Evolutionary conservation across 1,140 invertebrate species (phyloP).

Genomic region (Drosophila obscura): DNA sequence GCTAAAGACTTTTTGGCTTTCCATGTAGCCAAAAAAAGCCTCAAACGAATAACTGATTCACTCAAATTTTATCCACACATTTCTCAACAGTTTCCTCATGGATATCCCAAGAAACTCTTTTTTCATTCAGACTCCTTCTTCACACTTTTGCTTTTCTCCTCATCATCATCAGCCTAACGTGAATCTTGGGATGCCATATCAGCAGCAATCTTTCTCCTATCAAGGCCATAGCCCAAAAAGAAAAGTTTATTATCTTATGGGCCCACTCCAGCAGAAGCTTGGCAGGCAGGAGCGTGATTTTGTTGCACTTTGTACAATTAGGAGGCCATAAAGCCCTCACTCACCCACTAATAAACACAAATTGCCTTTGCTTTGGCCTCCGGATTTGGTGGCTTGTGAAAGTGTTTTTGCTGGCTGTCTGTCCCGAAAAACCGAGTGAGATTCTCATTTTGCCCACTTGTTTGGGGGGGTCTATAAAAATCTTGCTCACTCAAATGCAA

Average conservation of each 20-base stretch:
- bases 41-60: too few relatives aligned
- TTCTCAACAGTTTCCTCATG: too few relatives aligned
- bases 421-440: slow-evolving; percentile 8
- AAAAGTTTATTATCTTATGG: slow-evolving; percentile 31
- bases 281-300: slow-evolving; percentile 42
- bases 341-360: slow-evolving; percentile 53
- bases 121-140: too few relatives aligned
- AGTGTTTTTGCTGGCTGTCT: slow-evolving; percentile 11
- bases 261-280: slow-evolving; percentile 19
- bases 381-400: slow-evolving; percentile 34
- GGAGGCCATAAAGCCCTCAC: slow-evolving; percentile 58
- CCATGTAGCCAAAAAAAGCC: too few relatives aligned
- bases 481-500: slow-evolving; percentile 31
- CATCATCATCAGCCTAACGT: too few relatives aligned
- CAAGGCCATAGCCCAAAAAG: background rate
- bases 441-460: slow-evolving; percentile 9
- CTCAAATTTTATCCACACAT: too few relatives aligned
- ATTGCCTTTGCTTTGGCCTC: slow-evolving; percentile 34
- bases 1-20: too few relatives aligned
- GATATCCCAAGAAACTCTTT: too few relatives aligned
- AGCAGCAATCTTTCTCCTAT: background rate
- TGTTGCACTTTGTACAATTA: slow-evolving; percentile 34
- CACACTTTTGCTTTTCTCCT: too few relatives aligned
- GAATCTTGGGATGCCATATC: too few relatives aligned
- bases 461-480: slow-evolving; percentile 53